Evolutionary conservation across 1,140 invertebrate species (phyloP), one percentile per base, ranked within the genome.

Genomic region (Musca vetustissima): DNA sequence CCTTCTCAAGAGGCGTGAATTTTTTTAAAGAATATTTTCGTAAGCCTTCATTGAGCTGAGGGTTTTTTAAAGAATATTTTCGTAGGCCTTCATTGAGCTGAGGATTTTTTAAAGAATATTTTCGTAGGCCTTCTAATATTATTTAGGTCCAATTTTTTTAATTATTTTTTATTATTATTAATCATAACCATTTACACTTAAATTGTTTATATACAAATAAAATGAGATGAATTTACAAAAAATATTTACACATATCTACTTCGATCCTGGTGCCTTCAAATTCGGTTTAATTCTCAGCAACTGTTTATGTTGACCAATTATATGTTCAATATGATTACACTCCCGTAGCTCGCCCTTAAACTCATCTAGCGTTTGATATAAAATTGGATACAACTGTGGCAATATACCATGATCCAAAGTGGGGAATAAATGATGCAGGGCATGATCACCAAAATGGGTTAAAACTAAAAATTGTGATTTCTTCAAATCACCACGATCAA

Each of bases 381-480:
- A 87, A 13, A 88, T 80, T 0, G 89, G 87, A 73, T 89, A 85
- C 13, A 93, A 83, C n/a, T 87, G 79, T 2, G 86, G 83, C 21
- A 95, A 80, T 61, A 89, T 86, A 0, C 86, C 88, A 73, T 94
- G 92, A 76, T 94, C 93, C 15, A 95, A 74, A 0, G 92, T 92
- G 0, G 93, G 93, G 72, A 95, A 89, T 1, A 95, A 83, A 84
- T 95, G 93, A 77, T 95, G 93, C 1, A 94, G 81, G 1, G 84
- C 83, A 78, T 95, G 93, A 47, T 91, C 88, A 9, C 93, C 93
- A 72, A 92, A 95, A 70, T 88, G 86, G 0, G 89, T 90, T 25
- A 93, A 73, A 0, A 87, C 87, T 36, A 92, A 80, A 72, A 92
- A 89, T 25, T 88, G 81, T n/a, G 85, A 89, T 1, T 87, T 85